Evolutionary conservation across 2,797 vertebrate species (phyloP).

Genomic region (Balearica regulorum): DNA sequence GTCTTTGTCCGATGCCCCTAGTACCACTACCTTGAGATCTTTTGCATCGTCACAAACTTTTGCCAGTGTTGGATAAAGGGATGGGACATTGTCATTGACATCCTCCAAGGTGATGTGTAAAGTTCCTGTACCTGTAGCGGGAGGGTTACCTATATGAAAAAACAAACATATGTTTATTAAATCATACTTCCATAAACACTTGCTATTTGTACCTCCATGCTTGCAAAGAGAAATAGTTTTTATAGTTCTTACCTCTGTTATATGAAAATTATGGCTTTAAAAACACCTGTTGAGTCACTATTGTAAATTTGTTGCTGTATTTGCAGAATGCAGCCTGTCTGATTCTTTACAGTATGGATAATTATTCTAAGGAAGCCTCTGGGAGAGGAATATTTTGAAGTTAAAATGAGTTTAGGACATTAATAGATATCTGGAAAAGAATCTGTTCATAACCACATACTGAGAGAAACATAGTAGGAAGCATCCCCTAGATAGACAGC

Average conservation of each 20-base stretch:
- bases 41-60: conserved; percentile 90
- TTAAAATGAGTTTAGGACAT: neutral
- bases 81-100: conserved; percentile 92
- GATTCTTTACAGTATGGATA: neutral
- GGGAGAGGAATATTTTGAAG: conserved; percentile 30
- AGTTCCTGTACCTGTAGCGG: conserved; percentile 91
- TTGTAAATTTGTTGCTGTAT: neutral
- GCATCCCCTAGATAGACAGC: neutral
- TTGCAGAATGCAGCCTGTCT: conserved; percentile 1
- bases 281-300: neutral
- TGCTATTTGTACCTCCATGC: neutral
- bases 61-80: conserved; percentile 85
- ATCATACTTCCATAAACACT: neutral
- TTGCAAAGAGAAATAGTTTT: neutral
- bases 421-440: conserved; percentile 19
- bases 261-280: neutral
- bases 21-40: conserved; percentile 86
- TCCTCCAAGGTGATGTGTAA: conserved; percentile 90
- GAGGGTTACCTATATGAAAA: conserved; percentile 80
- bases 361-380: conserved; percentile 10
- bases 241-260: neutral
- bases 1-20: conserved; percentile 90
- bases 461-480: neutral
- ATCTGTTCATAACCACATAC: neutral
- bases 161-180: neutral